Evolutionary conservation across 2,888 invertebrate genomes (phyloP), one percentile per base, ranked within the genome.

Genomic region (Litoditis marina): DNA sequence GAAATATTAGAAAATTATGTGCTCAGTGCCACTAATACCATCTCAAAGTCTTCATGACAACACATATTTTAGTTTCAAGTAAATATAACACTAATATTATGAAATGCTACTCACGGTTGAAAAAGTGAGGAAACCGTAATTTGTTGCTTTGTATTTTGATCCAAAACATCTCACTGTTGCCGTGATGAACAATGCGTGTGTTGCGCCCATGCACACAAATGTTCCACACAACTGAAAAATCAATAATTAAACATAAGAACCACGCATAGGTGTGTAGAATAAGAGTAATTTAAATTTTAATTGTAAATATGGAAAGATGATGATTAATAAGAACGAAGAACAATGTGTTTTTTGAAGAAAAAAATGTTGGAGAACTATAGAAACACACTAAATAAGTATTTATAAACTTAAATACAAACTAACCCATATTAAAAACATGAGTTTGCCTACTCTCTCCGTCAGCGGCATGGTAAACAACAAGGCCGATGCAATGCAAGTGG

Each of bases 131-230:
- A 69, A 73, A 7, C 81, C 81, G 56, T 81, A 81, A 54, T 81
- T 81, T 34, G 73, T 73, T 30, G 78, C 74, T 56, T 81, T 81
- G 63, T 78, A 69, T 42, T 69, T 65, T 5, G 74, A 69, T 22
- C 81, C 81, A 55, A 81, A 81, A 57, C 81, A 81, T 46, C 75
- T 70, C 8, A 81, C 81, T 5, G 71, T 75, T 2, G 81, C 81
- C 0, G 81, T 78, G 63, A 81, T 81, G 65, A 80, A 81, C 1
- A 81, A 66, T 0, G 81, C 79, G 59, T 81, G 81, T 1, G 81
- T 81, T 11, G 81, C 80, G 8, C 79, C 81, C 75, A 81, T 71
- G 63, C 81, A 81, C 8, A 78, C 65, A 60, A 80, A 80, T 55
- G 78, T 76, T 28, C 77, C 62, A 22, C 61, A 66, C 31, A 80